Evolutionary conservation across 92 coral and sea anemone species (phyloP), one percentile per base, ranked within the genome.

Genomic region (Micromussa lordhowensis): DNA sequence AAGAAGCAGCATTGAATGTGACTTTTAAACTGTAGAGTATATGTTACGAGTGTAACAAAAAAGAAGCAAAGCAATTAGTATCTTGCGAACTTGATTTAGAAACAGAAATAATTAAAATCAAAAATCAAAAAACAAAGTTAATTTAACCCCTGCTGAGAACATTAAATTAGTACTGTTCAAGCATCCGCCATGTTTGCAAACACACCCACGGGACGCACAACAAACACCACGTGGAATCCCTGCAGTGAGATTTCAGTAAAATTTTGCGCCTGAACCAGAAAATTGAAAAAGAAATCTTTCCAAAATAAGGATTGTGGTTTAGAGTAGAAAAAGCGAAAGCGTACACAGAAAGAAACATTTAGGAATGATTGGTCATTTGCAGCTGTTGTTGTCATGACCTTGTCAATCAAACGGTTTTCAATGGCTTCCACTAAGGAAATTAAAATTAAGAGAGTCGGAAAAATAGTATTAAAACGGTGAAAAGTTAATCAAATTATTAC

Each of bases 111-210:
- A 31, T 71, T 19, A 51, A 34, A 24, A 38, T 19, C 12, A 64
- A 40, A 61, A 11, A 16, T n/a, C 5, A 3, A 54, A 59, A 40
- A 28, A 2, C 54, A n/a, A 59, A 85, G 57, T 24, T 40, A 63
- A 86, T 86, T 63, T 77, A 78, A 61, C 89, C 70, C 89, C 89
- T 63, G 82, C 82, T 58, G 88, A 40, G 82, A 76, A 22, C 63
- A 32, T 31, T 35, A 57, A 73, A 73, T 54, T 34, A 35, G 68
- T 30, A 13, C 79, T 86, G 57, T 85, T 48, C 12, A 17, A 11
- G 32, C 35, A n/a, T 61, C 75, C 74, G 61, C 64, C 63, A 32
- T 86, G 83, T 77, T 86, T 48, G 83, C 89, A 77, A 86, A 86
- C 89, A 85, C 55, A 57, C 22, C 81, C 17, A 73, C 74, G 24